Base-by-base conservation (phyloP, 2,888 invertebrate species). In the Diplolepis rosae region DNA sequence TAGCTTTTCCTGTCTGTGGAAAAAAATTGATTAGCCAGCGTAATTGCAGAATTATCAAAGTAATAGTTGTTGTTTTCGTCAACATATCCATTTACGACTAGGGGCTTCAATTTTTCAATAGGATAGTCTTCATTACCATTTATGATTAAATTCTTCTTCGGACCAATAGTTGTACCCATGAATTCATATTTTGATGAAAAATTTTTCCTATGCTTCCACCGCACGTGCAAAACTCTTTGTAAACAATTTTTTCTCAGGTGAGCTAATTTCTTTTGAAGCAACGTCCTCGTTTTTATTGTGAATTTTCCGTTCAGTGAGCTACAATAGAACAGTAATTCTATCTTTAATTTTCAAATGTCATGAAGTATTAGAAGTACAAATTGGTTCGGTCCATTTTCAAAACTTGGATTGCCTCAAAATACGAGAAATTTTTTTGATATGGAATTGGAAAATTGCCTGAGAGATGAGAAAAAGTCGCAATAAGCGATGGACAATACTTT, bases 41-140 rank as follows among this genome's bases (percentile, higher is more conserved):
- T 27, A 5, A 52, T 24, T 4, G 9, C 5, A 24, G 27, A 28
- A 7, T 2, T 18, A 4, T 52, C 52, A 13, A 52, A 52, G 27
- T 52, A 24, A 3, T n/a, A 22, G 3, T 18, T 22, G 9, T 52
- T 52, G 0, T 22, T 1, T 22, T 52, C 52, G 7, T 52, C 24
- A 1, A 52, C 28, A 24, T 52, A 52, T 13, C 7, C n/a, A 18
- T 24, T 18, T 52, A 52, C 11, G 24, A 52, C 2, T 4, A 52
- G 4, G 13, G 52, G 24, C 7, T 52, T 52, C 52, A 52, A n/a
- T 24, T 24, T 18, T 4, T 27, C 52, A 4, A 52, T 4, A 15
- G 52, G 24, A 18, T 52, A 52, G 13, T 52, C 24, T 6, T 24
- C n/a, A 52, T 52, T 52, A 13, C 52, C 52, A 52, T 52, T 52